A percentile compares a stretch with the other conserved stretches of the same genome.
These are phyloP conservation scores for Zygothrica quintamaculata DNA, from an alignment of 2,888 invertebrate genomes.

Conservation along the genomic window DNA sequence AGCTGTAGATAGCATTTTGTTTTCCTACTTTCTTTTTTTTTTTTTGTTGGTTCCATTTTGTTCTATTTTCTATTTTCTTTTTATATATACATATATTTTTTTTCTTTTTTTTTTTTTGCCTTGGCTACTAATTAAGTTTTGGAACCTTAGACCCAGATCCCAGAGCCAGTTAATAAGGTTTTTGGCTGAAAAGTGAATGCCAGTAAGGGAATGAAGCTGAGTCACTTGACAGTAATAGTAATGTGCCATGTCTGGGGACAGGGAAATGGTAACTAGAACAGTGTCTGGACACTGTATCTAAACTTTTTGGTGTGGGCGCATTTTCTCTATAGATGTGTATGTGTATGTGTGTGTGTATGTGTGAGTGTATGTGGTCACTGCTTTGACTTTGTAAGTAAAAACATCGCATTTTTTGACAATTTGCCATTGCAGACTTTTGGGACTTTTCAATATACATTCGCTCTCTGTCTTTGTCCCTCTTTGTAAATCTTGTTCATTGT, in stretches of 20 bases:
- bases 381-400: conserved; percentile 52
- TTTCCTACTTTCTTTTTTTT: too few species aligned
- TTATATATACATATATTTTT: too few species aligned
- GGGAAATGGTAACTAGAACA: background rate
- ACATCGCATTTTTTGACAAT: conserved; percentile 69
- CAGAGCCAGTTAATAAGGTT: conserved; percentile 53
- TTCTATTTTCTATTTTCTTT: too few species aligned
- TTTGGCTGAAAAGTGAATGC: conserved; percentile 17
- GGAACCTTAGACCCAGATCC: conserved; percentile 29
- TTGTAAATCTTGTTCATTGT: background rate
- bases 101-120: too few species aligned
- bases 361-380: conserved; percentile 9
- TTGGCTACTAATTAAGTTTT: conserved; percentile 56
- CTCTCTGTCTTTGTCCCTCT: background rate
- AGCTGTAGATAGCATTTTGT: conserved; percentile 2
- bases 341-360: background rate
- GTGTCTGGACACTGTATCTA: background rate
- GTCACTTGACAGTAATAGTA: conserved; percentile 61
- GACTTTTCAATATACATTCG: conserved; percentile 24
- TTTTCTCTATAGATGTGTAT: background rate
- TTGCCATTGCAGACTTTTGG: conserved; percentile 61
- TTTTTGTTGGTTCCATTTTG: conserved; percentile 18
- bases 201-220: conserved; percentile 8
- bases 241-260: conserved; percentile 38
- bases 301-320: background rate